phyloP scores from a whole-genome alignment of 2,888 invertebrate genomes.

The Euspilapteryx auroguttella region DNA sequence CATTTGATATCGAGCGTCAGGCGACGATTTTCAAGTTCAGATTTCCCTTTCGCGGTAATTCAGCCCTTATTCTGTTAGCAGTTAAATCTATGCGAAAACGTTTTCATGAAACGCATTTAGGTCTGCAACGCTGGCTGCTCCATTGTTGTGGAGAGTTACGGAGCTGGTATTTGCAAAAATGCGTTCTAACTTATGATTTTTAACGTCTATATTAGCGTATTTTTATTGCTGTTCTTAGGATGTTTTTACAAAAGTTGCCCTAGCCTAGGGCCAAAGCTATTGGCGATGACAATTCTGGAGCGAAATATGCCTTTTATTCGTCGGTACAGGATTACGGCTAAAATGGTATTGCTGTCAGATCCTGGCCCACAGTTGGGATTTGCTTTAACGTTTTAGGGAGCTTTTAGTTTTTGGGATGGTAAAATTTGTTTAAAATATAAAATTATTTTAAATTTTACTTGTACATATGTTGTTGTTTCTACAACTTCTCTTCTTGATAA shows the following conservation, averaged over 20 bases:
- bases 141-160: no score
- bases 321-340: constrained; percentile 54
- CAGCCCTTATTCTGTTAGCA: constrained; percentile 33
- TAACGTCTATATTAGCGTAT: no score
- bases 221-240: no score
- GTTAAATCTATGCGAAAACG: constrained; percentile 29
- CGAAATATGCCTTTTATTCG: constrained; percentile 62
- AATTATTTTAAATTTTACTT: no score
- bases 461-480: no score
- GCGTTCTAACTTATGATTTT: no score
- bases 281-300: constrained; percentile 60
- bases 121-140: constrained; percentile 56
- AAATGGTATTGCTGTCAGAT: constrained; percentile 54
- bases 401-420: not conserved
- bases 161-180: no score
- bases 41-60: constrained; percentile 41
- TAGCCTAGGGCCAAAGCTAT: constrained; percentile 51
- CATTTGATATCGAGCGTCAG: constrained; percentile 62
- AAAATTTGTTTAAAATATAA: no score
- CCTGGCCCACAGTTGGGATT: no score
- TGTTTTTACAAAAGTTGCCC: no score
- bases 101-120: constrained; percentile 47
- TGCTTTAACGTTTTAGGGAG: constrained; percentile 23
- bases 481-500: no score
- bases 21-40: constrained; percentile 61